Evolutionary conservation across 2,888 invertebrate species (phyloP).

Genomic region (Eueremaeus valkanovi): DNA sequence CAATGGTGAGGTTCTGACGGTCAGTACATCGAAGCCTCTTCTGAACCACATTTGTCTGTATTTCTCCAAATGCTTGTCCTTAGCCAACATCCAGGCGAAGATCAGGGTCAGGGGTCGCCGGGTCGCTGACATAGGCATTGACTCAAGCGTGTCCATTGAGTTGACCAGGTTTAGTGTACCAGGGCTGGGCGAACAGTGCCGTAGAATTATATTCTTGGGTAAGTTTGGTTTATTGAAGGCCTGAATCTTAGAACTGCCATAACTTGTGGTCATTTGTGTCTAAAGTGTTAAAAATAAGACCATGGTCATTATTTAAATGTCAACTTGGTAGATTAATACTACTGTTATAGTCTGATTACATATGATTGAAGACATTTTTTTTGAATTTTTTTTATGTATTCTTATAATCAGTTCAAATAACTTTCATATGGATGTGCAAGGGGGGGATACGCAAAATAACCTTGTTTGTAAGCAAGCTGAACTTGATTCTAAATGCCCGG

Average conservation of each 20-base stretch:
- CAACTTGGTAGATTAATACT: no score
- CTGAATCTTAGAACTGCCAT: not conserved
- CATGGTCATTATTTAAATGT: no score
- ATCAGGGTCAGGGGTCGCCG: conserved; percentile 59
- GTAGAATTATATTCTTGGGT: not conserved
- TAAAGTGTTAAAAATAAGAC: no score
- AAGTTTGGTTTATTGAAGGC: not conserved
- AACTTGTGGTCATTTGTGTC: not conserved
- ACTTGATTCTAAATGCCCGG: no score
- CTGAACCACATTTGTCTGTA: conserved; percentile 75
- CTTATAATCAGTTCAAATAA: no score
- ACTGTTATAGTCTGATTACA: no score
- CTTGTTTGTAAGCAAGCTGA: no score
- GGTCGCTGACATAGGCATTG: not conserved
- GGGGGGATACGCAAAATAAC: no score
- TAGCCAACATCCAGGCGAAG: conserved; percentile 78
- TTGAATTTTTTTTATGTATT: no score
- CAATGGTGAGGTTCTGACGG: conserved; percentile 72
- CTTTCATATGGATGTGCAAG: no score
- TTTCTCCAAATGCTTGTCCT: conserved; percentile 75
- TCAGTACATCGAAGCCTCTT: conserved; percentile 78
- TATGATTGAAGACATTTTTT: no score
- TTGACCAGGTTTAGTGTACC: not conserved
- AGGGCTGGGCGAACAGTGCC: not conserved
- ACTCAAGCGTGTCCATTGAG: not conserved